Evolutionary conservation across 2,888 invertebrate genomes (phyloP), one percentile per base, ranked within the genome.

Genomic region (Nephrotoma flavescens): DNA sequence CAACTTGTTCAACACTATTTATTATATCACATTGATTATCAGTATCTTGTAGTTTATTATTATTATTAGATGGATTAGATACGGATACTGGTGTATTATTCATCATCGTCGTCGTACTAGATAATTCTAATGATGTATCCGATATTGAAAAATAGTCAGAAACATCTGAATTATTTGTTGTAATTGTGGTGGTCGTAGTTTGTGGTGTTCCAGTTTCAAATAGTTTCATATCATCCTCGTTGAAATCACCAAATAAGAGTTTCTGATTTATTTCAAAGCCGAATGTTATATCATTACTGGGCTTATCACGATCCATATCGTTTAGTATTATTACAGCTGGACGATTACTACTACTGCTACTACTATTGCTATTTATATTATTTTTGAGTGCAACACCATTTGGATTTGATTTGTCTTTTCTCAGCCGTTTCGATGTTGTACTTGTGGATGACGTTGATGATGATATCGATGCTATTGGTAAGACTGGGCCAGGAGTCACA

Each of bases 261-360:
- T 52, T 41, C 52, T 86, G 42, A 86, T 86, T 86, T 19, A 86
- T 86, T 52, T 95, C 96, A 91, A 96, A 96, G 12, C 96, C 96
- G 91, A 97, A 97, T 52, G 96, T 96, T 87, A 96, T 93, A 89
- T 94, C 95, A 89, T 94, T 94, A 88, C 93, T 93, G 88, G 92
- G 93, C 88, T 92, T 91, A 87, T 91, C 90, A 87, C 90, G 89
- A 86, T 88, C 90, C 44, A 92, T 90, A 89, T 95, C 94, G 90
- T 95, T 94, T 88, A 96, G 92, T 90, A 96, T 95, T 88, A 95
- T 94, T 88, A 96, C 96, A 86, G 96, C 94, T 87, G 96, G 96
- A 87, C 95, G 93, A 31, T 92, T 91, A 71, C 86, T 86, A 86
- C 15, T 86, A 42, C 31, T 83, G 44, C 87, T 86, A 83, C 84